Conservation (phyloP, 2,888 invertebrate genomes). For the Neria commutata region DNA sequence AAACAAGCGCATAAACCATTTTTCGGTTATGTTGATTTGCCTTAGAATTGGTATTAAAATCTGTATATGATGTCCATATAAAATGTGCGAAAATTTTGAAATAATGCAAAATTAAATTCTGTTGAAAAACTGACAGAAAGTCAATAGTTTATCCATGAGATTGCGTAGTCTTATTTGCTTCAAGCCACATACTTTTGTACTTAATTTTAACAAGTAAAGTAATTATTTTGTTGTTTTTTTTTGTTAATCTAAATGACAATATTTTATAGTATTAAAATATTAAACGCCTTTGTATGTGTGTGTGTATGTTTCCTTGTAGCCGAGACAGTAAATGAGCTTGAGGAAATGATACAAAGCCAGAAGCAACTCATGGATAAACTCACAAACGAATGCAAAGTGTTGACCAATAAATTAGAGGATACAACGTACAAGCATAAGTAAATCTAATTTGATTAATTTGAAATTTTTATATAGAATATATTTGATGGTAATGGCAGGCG, state of each 20-base stretch:
- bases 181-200: background rate
- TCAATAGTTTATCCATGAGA: conserved; percentile 77
- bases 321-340: conserved; percentile 87
- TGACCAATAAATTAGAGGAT: conserved; percentile 89
- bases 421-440: conserved; percentile 87
- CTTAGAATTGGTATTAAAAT: no score
- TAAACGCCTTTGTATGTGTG: conserved; percentile 36
- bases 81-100: conserved; percentile 5
- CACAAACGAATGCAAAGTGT: conserved; percentile 85
- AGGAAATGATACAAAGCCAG: conserved; percentile 88
- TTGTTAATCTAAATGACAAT: background rate
- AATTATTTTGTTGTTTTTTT: conserved; percentile 11
- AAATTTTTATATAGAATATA: background rate
- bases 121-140: conserved; percentile 37
- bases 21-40: no score
- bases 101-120: no score
- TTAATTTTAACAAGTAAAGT: conserved; percentile 13
- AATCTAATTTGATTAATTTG: conserved; percentile 39
- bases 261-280: conserved; percentile 23
- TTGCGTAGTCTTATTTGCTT: conserved; percentile 41
- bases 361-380: conserved; percentile 92
- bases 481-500: background rate
- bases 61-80: no score
- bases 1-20: background rate
- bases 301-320: conserved; percentile 67